Conservation (phyloP, 1,140 invertebrate genomes). For the Bilobella aurantiaca region DNA sequence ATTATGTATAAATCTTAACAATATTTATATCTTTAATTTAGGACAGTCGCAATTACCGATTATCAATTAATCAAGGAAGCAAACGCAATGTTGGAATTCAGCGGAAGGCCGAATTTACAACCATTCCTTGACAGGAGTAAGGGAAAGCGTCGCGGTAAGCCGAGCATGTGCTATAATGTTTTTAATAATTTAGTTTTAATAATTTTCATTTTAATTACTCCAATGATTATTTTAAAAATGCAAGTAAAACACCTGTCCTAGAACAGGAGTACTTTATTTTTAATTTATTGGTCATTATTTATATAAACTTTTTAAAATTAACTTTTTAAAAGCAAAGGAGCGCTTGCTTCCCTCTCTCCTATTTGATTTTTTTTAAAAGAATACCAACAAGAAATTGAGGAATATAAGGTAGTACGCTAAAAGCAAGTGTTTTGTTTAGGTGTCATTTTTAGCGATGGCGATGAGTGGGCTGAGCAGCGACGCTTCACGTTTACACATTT, state of each 20-base stretch:
- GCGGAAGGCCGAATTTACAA: constrained; percentile 9
- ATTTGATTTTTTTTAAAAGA: too few species aligned
- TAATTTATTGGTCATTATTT: not conserved
- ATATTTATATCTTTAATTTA: not conserved
- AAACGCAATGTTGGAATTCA: not conserved
- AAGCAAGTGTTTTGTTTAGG: not conserved
- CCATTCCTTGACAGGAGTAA: constrained; percentile 4
- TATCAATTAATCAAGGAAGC: constrained; percentile 12
- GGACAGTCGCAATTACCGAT: constrained; percentile 13
- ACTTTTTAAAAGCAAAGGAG: too few species aligned
- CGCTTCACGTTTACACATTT: constrained; percentile 8
- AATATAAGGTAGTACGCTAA: too few species aligned
- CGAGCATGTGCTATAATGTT: too few species aligned
- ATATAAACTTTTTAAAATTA: not conserved
- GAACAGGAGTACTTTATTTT: too few species aligned
- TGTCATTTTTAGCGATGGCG: constrained; percentile 12
- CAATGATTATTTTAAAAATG: too few species aligned
- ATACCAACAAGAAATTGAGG: too few species aligned
- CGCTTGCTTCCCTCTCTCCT: too few species aligned
- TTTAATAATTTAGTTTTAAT: too few species aligned
- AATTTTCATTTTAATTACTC: too few species aligned
- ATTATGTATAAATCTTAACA: not conserved
- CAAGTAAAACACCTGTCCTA: too few species aligned
- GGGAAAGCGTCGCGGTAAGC: not conserved
- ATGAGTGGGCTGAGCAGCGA: constrained; percentile 15